phyloP scores from a whole-genome alignment of 2,888 invertebrate species.

The Biston betularia region DNA sequence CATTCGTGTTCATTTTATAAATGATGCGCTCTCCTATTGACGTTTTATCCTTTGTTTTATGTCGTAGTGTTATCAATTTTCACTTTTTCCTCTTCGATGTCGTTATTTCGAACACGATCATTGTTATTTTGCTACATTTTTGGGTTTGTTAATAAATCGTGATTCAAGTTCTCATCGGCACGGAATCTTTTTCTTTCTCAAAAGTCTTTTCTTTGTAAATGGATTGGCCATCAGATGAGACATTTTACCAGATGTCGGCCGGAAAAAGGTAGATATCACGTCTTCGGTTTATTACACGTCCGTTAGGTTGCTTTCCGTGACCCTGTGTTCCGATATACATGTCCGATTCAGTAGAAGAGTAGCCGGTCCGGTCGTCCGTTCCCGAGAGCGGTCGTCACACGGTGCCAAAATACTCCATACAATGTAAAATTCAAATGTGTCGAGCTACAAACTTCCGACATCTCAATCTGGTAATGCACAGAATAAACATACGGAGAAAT shows the following conservation, averaged over 20 bases:
- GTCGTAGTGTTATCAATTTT: slow-evolving; percentile 50
- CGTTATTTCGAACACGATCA: slow-evolving; percentile 23
- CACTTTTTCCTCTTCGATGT: slow-evolving; percentile 33
- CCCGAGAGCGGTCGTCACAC: slow-evolving; percentile 20
- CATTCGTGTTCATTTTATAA: slow-evolving; percentile 84
- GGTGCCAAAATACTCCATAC: slow-evolving; percentile 26
- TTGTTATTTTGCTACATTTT: slow-evolving; percentile 29
- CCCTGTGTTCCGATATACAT: slow-evolving; percentile 70
- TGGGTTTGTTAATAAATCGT: slow-evolving; percentile 11
- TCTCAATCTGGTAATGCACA: slow-evolving; percentile 38
- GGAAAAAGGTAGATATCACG: slow-evolving; percentile 74
- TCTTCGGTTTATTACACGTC: slow-evolving; percentile 81
- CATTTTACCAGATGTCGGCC: slow-evolving; percentile 60
- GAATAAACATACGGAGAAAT: slow-evolving; percentile 6
- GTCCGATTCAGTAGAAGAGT: slow-evolving; percentile 61
- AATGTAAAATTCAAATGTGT: slow-evolving; percentile 39
- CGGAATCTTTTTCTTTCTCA: slow-evolving; percentile 44
- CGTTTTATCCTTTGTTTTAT: slow-evolving; percentile 61
- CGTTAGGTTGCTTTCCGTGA: slow-evolving; percentile 70
- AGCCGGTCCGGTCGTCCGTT: slow-evolving; percentile 17
- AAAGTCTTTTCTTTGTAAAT: slow-evolving; percentile 51
- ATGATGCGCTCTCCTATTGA: slow-evolving; percentile 70
- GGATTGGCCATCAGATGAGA: slow-evolving; percentile 52
- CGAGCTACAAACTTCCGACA: slow-evolving; percentile 22
- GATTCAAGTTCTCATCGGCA: slow-evolving; percentile 33